Evolutionary conservation across 2,797 vertebrate genomes (phyloP), one percentile per base, ranked within the genome.

Genomic region (Lepus townsendii): DNA sequence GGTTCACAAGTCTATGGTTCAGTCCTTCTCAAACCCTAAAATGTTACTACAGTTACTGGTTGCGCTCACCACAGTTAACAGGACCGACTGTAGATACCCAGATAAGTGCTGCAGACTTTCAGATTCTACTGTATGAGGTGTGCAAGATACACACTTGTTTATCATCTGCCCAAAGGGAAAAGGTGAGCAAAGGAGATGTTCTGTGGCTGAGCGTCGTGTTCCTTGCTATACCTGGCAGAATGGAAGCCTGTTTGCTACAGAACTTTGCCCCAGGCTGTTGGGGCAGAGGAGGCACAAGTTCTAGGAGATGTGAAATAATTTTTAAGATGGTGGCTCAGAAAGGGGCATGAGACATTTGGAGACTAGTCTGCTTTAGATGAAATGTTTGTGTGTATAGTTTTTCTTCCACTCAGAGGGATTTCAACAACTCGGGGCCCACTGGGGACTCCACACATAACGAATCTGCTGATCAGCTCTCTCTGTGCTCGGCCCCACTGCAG

Each of bases 221-320:
- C n/a, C 52, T 38, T 68, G 65, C 77, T 83, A 47, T 75, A 78
- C 63, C 17, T 88, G 68, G 93, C 60, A 83, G 76, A 86, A 80
- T 3, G n/a, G 80, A 75, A 92, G 26, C 5, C 54, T 79, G 77
- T 72, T 82, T 88, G 77, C 84, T 92, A 71, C 32, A 88, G 86
- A 90, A 86, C 27, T 90, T 57, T 68, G 90, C 82, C 82, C 1
- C 5, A 12, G 90, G 82, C 84, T 90, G 22, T 57, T 76, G 66
- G 65, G 86, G 42, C 73, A 78, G 77, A 30, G n/a, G 78, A 88
- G 52, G 69, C 52, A 88, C 68, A 76, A 47, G 24, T 88, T 94
- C 88, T 65, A 66, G 86, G 66, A 96, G 94, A 90, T 38, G 42
- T 1, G 38, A 57, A 88, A 60, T 92, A 26, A 90, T 88, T 93